Conservation (phyloP, 2,888 invertebrate genomes). For the Sussaba pulchella region DNA sequence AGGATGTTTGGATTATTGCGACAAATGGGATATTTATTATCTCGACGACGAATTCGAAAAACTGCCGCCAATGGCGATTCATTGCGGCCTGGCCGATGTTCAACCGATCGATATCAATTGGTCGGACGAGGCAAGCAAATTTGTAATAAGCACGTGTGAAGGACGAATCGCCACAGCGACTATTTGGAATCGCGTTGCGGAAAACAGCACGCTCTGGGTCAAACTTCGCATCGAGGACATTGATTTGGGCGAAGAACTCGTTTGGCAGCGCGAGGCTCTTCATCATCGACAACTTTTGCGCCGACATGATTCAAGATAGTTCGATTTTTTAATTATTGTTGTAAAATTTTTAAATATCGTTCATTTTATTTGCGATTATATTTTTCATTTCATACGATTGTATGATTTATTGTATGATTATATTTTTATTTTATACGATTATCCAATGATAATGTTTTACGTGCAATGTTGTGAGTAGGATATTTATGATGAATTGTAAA, state of each 20-base stretch:
- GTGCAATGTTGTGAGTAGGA: no score
- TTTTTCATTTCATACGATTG: neutral
- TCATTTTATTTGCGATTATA: neutral
- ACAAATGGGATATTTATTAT: constrained; percentile 25
- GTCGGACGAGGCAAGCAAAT: constrained; percentile 20
- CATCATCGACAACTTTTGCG: constrained; percentile 37
- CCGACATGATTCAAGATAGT: neutral
- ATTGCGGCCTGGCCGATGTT: constrained; percentile 43
- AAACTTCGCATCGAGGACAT: constrained; percentile 38
- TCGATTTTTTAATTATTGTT: neutral
- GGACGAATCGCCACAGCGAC: constrained; percentile 14
- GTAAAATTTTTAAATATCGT: neutral
- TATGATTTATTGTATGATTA: neutral
- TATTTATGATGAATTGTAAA: no score
- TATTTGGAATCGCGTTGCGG: constrained; percentile 35
- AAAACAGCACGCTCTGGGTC: constrained; percentile 41
- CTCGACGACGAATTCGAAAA: constrained; percentile 35
- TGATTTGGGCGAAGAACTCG: constrained; percentile 43
- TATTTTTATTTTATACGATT: neutral
- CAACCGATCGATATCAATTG: constrained; percentile 29
- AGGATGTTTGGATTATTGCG: constrained; percentile 27
- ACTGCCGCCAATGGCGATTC: constrained; percentile 31
- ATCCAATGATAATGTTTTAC: no score
- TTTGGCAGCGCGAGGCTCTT: constrained; percentile 3
- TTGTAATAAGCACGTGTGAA: neutral